Conservation (phyloP, 2,797 vertebrate genomes). For the Coluber constrictor region DNA sequence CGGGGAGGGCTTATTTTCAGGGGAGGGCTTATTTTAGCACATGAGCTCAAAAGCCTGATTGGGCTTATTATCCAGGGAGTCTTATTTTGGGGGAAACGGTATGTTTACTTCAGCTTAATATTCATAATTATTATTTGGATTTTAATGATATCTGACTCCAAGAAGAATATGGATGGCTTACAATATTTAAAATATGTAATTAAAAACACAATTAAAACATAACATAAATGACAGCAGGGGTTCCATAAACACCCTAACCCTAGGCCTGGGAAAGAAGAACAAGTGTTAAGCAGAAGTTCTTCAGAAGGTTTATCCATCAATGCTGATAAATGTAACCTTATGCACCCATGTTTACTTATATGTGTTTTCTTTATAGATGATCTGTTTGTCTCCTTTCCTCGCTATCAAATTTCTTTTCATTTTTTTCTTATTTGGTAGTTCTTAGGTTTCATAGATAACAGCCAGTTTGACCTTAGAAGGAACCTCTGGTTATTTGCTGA, state of each 20-base stretch:
- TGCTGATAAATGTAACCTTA: neutral
- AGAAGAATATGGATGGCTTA: neutral
- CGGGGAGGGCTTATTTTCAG: no score
- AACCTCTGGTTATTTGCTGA: neutral
- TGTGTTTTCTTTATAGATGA: neutral
- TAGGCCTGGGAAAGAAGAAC: neutral
- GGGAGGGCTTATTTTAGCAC: no score
- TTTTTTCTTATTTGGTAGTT: conserved; percentile 59
- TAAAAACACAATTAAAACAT: neutral
- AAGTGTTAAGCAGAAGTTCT: neutral
- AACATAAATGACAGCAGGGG: neutral
- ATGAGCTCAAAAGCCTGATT: no score
- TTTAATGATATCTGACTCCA: neutral
- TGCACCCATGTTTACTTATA: neutral
- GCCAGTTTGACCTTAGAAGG: neutral
- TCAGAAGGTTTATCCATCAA: neutral
- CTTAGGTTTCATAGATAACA: conserved; percentile 35
- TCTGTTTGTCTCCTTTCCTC: conserved; percentile 2
- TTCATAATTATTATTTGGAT: neutral
- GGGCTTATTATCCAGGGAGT: no score
- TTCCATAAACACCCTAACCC: neutral
- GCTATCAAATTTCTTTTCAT: conserved; percentile 8
- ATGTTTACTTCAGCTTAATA: neutral
- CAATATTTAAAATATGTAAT: neutral
- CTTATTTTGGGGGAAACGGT: no score